A percentile compares a stretch with the other conserved stretches of the same genome.
Conservation (phyloP, 2,888 invertebrate genomes). For the Polietes domitor region DNA sequence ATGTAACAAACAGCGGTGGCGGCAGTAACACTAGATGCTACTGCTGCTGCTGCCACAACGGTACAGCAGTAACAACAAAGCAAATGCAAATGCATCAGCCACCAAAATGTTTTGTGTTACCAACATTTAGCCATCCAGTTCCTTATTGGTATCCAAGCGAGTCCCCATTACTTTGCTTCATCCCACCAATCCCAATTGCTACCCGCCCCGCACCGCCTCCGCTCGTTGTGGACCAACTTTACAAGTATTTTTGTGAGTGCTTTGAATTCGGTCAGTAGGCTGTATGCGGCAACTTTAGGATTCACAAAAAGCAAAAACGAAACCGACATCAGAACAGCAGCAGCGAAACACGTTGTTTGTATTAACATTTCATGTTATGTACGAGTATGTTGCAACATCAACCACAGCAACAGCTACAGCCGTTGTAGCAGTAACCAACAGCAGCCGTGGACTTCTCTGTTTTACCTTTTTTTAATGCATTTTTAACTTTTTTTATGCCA, state of each 20-base stretch:
- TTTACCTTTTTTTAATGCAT: constrained; percentile 34
- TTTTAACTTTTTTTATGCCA: constrained; percentile 32
- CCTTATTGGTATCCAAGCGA: background rate
- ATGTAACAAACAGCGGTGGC: constrained; percentile 17
- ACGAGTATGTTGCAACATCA: constrained; percentile 22
- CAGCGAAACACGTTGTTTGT: constrained; percentile 31
- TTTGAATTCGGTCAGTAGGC: constrained; percentile 47
- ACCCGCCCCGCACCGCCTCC: too few relatives aligned
- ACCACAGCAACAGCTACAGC: constrained; percentile 18
- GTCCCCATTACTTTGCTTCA: background rate
- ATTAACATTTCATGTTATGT: constrained; percentile 33
- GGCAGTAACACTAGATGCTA: too few relatives aligned
- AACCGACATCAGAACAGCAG: constrained; percentile 19
- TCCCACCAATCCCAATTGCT: too few relatives aligned
- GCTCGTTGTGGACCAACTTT: background rate
- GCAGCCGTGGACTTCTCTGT: constrained; percentile 21
- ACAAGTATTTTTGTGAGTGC: background rate
- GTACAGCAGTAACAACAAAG: background rate
- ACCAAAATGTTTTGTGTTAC: background rate
- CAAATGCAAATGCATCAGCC: background rate
- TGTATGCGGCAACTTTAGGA: background rate
- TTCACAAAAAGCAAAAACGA: constrained; percentile 17
- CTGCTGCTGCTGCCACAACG: background rate
- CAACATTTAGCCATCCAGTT: background rate
- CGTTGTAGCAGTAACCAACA: background rate